Evolutionary conservation across 2,797 vertebrate genomes (phyloP).

Genomic region (Chelon auratus): DNA sequence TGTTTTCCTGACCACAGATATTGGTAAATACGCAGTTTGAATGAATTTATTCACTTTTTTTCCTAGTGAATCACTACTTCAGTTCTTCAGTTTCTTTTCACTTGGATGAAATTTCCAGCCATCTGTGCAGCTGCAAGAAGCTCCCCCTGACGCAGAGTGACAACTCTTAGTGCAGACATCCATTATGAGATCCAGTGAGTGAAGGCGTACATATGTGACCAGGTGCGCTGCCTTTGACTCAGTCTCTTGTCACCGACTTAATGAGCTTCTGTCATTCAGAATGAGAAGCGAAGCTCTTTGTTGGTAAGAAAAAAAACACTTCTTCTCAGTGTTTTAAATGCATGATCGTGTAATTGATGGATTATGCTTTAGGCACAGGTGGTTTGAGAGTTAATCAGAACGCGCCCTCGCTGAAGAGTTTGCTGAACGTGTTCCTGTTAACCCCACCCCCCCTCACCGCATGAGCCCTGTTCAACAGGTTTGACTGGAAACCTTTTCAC

Average conservation of each 20-base stretch:
- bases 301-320: conserved; percentile 1
- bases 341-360: conserved; percentile 25
- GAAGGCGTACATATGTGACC: conserved; percentile 39
- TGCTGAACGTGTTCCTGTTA: conserved; percentile 22
- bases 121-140: conserved; percentile 62
- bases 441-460: conserved; percentile 13
- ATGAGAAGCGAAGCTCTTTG: background rate
- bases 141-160: conserved; percentile 50
- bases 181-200: conserved; percentile 38
- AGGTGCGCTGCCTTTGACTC: conserved; percentile 63
- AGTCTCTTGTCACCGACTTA: conserved; percentile 50
- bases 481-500: conserved; percentile 64
- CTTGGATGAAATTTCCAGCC: conserved; percentile 47
- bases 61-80: conserved; percentile 8
- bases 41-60: conserved; percentile 14
- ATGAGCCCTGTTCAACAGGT: conserved; percentile 65
- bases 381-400: conserved; percentile 24
- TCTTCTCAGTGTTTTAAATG: conserved; percentile 6
- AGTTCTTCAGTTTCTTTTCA: conserved; percentile 15
- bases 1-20: background rate
- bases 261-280: conserved; percentile 68
- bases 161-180: conserved; percentile 34
- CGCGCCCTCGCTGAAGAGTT: conserved; percentile 1
- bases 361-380: conserved; percentile 24
- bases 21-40: conserved; percentile 15